Conservation (phyloP, 1,140 invertebrate species). For the Lepidurus packardi region DNA sequence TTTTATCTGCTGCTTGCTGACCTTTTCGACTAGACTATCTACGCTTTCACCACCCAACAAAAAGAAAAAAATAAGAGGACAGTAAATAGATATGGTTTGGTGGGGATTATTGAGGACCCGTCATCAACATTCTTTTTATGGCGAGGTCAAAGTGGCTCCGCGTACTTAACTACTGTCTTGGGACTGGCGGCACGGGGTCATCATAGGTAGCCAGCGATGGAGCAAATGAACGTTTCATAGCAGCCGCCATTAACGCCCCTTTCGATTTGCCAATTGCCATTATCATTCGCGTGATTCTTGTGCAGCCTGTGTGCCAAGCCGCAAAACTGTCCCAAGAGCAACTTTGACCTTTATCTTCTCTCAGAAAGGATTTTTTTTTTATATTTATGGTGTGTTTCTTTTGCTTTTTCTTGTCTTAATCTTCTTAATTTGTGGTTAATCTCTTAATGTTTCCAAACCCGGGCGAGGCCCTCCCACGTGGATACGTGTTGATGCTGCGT, state of each 20-base stretch:
- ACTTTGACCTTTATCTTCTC: too few relatives aligned
- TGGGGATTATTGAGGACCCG: too few relatives aligned
- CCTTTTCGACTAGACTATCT: too few relatives aligned
- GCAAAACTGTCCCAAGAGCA: not conserved
- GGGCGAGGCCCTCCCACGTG: not conserved
- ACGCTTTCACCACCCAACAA: too few relatives aligned
- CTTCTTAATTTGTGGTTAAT: not conserved
- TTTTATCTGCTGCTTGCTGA: too few relatives aligned
- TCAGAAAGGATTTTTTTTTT: too few relatives aligned
- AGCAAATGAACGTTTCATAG: not conserved
- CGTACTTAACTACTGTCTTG: not conserved
- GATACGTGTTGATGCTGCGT: not conserved
- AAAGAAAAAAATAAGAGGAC: too few relatives aligned
- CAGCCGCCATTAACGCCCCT: conserved; percentile 7
- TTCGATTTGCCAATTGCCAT: not conserved
- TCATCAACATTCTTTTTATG: too few relatives aligned
- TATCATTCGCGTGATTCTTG: not conserved
- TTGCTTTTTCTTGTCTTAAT: too few relatives aligned
- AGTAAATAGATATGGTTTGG: too few relatives aligned
- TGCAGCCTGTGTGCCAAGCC: not conserved
- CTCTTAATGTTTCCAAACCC: not conserved
- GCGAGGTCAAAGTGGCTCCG: too few relatives aligned
- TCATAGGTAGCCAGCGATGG: not conserved
- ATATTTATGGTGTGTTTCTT: too few relatives aligned
- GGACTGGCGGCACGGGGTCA: not conserved